Percentiles rank a stretch among this genome's conserved stretches.
phyloP scores from a whole-genome alignment of 1,140 invertebrate genomes.

The Aphaenogaster ashmeadi region DNA sequence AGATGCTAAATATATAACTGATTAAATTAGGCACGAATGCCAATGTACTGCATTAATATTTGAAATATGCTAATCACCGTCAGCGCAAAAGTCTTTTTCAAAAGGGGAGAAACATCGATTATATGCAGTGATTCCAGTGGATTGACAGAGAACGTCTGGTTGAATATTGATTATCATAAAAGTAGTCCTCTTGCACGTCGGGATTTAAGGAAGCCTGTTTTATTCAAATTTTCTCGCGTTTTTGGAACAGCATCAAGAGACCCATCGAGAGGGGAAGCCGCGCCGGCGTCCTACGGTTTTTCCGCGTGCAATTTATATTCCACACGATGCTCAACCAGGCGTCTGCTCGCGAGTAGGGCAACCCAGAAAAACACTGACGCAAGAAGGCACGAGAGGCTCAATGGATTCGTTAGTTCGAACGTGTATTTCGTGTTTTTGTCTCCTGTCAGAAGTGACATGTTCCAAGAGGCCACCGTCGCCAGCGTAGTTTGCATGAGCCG shows the following conservation, averaged over 20 bases:
- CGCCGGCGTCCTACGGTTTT: conserved; percentile 36
- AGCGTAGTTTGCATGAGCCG: conserved; percentile 70
- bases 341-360: conserved; percentile 29
- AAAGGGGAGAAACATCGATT: background rate
- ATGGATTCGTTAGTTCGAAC: conserved; percentile 66
- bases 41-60: conserved; percentile 38
- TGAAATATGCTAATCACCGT: conserved; percentile 39
- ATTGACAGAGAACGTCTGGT: conserved; percentile 10
- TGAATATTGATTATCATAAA: conserved; percentile 53
- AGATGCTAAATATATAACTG: conserved; percentile 19
- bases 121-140: conserved; percentile 19
- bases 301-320: conserved; percentile 55
- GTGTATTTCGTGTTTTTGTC: conserved; percentile 65
- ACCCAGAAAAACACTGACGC: conserved; percentile 59
- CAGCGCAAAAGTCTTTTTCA: background rate
- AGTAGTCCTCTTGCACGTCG: conserved; percentile 22
- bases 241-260: conserved; percentile 29
- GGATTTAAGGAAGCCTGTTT: conserved; percentile 38
- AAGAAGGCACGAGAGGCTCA: conserved; percentile 48
- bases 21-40: conserved; percentile 24
- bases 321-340: conserved; percentile 40
- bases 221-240: conserved; percentile 57
- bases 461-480: conserved; percentile 70
- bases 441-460: conserved; percentile 75
- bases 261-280: background rate